Percentiles rank a stretch among this genome's conserved stretches.
phyloP scores from a whole-genome alignment of 1,140 invertebrate species.

The Liolophura sinensis region DNA sequence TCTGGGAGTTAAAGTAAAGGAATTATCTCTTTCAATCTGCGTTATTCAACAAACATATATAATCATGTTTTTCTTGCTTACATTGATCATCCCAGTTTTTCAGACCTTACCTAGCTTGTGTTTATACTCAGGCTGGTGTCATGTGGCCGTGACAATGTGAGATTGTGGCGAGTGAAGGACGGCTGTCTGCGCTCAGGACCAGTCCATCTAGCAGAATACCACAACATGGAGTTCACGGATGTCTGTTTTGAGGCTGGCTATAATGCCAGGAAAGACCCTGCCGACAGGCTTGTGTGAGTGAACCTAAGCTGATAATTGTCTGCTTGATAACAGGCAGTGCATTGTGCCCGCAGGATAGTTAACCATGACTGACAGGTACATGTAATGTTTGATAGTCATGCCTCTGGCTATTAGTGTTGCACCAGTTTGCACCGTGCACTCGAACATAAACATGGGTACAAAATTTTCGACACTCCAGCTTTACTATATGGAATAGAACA shows the following conservation, averaged over 20 bases:
- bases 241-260: constrained; percentile 50
- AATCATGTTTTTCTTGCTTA: too few species aligned
- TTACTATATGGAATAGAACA: too few species aligned
- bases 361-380: neutral
- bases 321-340: too few species aligned
- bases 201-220: constrained; percentile 52
- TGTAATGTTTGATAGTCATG: constrained; percentile 1
- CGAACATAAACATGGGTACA: too few species aligned
- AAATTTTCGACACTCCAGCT: too few species aligned
- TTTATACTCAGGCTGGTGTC: constrained; percentile 48
- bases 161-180: constrained; percentile 56
- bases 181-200: constrained; percentile 53
- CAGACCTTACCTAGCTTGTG: too few species aligned
- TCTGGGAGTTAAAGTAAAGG: neutral
- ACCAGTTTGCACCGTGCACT: too few species aligned
- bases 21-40: too few species aligned
- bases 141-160: constrained; percentile 56
- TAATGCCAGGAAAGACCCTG: constrained; percentile 41
- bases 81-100: too few species aligned
- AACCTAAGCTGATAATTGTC: neutral
- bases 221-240: constrained; percentile 57
- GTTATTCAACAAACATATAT: too few species aligned
- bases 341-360: too few species aligned
- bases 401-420: too few species aligned
- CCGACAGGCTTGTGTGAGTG: constrained; percentile 48